Evolutionary conservation across 2,888 invertebrate genomes (phyloP), one percentile per base, ranked within the genome.

Genomic region (Sinelater perroti): DNA sequence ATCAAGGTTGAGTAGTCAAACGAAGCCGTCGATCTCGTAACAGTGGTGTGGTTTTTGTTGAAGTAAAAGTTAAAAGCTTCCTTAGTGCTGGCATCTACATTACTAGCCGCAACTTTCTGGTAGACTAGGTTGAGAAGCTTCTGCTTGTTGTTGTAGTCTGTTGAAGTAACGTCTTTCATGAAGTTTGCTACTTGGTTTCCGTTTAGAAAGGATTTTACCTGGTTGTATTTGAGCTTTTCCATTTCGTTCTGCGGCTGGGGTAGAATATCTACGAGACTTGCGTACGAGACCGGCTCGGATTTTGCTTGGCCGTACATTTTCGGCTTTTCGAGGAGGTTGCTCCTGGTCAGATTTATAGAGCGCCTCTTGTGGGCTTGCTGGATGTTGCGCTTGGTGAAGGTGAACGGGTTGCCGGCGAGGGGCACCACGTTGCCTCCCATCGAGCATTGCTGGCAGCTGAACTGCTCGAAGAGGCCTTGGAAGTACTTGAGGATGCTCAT

Each of bases 1-100:
- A 47, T 17, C 7, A 57, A 24, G 8, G 31, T 40, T 4, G 33
- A 28, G 33, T 46, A 57, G 31, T 56, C 21, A 10, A n/a, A 35
- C 13, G 16, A 6, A 11, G 24, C 17, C 14, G 4, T 8, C 13
- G 31, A 7, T 10, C 21, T 52, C 4, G 26, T 16, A 6, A 16
- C 10, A 8, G 17, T 36, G 3, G n/a, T 16, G 3, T 5, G 3
- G 2, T 20, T 18, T 6, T 16, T 16, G 6, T 38, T 8, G 21
- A 47, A 31, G 31, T 55, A 55, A 26, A 7, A 47, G 5, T 14
- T 10, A 40, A 45, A 47, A 2, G 47, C 40, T 31, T 36, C 8
- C 21, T 40, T 55, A 20, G 42, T 24, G 7, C 1, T 24, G 0
- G 10, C 16, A 11, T 11, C 13, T 8, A 17, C 13, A 10, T 18